Conservation (phyloP, 2,888 invertebrate genomes). For the Esperia sulphurella region DNA sequence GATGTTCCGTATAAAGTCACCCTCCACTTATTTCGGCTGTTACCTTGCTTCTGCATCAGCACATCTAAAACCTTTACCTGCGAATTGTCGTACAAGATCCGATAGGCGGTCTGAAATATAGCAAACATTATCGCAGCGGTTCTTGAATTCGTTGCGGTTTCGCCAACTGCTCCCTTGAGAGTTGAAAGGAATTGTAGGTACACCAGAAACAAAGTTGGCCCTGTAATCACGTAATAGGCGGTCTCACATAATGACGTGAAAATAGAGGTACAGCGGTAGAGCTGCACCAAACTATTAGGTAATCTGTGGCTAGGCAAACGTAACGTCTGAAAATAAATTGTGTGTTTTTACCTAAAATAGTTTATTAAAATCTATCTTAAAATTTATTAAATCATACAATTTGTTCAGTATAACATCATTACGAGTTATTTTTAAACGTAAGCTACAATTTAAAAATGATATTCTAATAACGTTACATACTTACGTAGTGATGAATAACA, state of each 20-base stretch:
- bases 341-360: no score
- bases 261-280: background rate
- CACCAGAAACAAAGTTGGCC: background rate
- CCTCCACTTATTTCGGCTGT: background rate
- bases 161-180: background rate
- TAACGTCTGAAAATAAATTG: no score
- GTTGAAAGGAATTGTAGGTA: background rate
- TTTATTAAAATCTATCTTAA: no score
- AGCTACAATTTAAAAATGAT: no score
- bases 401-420: no score
- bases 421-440: no score
- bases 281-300: background rate
- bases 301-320: no score
- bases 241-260: background rate
- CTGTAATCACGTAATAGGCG: conserved; percentile 1
- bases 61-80: background rate
- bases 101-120: conserved; percentile 11
- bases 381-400: no score
- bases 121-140: conserved; percentile 5
- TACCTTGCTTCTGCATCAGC: conserved; percentile 1
- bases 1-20: background rate
- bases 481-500: no score
- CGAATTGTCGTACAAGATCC: conserved; percentile 1
- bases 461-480: no score
- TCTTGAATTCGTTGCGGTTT: background rate